Evolutionary conservation across 1,140 invertebrate species (phyloP).

Genomic region (Hyphantria cunea): DNA sequence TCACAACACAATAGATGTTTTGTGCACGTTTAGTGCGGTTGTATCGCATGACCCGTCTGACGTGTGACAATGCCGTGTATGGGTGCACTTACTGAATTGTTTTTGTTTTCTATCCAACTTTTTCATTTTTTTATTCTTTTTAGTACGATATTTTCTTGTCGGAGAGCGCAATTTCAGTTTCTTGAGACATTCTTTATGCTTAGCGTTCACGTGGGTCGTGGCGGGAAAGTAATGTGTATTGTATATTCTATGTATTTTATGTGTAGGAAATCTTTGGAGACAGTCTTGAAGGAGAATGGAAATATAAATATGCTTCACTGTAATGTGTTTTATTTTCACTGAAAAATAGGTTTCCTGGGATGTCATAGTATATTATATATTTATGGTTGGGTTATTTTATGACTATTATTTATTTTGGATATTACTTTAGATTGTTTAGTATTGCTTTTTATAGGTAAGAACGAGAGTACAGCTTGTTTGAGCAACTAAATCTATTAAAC

Average conservation of each 20-base stretch:
- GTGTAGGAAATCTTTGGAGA: conserved; percentile 17
- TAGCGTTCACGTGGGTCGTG: conserved; percentile 38
- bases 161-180: conserved; percentile 68
- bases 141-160: conserved; percentile 53
- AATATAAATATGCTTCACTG: conserved; percentile 16
- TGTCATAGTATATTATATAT: no score
- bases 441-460: no score
- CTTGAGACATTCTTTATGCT: conserved; percentile 56
- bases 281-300: conserved; percentile 7
- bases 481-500: no score
- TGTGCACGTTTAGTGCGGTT: conserved; percentile 56
- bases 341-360: neutral
- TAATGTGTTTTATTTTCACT: neutral
- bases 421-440: no score
- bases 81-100: conserved; percentile 74
- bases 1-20: conserved; percentile 71
- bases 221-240: conserved; percentile 24
- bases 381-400: no score
- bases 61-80: conserved; percentile 74
- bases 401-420: no score
- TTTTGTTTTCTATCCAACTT: conserved; percentile 62
- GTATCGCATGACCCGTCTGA: conserved; percentile 61
- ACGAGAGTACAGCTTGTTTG: no score
- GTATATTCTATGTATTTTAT: conserved; percentile 18
- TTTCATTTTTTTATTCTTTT: conserved; percentile 61